Base-by-base conservation (phyloP, 2,888 invertebrate genomes). In the Neocrepidodera transversa region DNA sequence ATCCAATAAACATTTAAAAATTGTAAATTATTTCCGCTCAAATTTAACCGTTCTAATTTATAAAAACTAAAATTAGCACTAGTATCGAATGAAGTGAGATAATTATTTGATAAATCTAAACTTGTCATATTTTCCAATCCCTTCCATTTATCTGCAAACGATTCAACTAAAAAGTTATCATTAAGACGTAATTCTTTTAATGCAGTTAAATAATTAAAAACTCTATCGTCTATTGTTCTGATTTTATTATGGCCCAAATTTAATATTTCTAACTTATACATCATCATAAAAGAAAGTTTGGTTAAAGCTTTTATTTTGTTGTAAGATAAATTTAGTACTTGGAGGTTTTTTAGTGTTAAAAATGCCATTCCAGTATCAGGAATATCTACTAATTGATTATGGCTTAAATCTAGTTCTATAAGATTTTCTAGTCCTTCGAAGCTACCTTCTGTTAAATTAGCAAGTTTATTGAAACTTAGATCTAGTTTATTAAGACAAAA, bases 31-130 rank as follows among this genome's bases (percentile, higher is more conserved):
- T 75, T 76, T 0, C 60, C 61, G 47, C 69, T 69, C 18, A 76
- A 57, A 62, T 74, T 71, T 18, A 76, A 53, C 2, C 47, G 52
- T 17, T 58, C 43, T 57, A 76, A 62, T 13, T 49, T 47, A 4
- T 7, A 13, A 38, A 74, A 72, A 4, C 64, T 60, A 42, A 67
- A 71, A 48, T 65, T 64, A 36, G 63, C 59, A 17, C 32, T 58
- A 2, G 64, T 30, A 45, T 71, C 69, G 30, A 73, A 69, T 32
- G 63, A n/a, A 23, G 60, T 67, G 23, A 78, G 52, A 32, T 66
- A 58, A 64, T 79, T 79, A 6, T 69, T 65, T n/a, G 71, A 72
- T 14, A 78, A 58, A 60, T 76, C 72, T 6, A 79, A 54, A 8
- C 61, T 61, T 36, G 70, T 64, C 18, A 78, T 59, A 48, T 71